A percentile compares a stretch with the other conserved stretches of the same genome.
phyloP scores from a whole-genome alignment of 2,888 invertebrate species.

The Uloborus plumipes region DNA sequence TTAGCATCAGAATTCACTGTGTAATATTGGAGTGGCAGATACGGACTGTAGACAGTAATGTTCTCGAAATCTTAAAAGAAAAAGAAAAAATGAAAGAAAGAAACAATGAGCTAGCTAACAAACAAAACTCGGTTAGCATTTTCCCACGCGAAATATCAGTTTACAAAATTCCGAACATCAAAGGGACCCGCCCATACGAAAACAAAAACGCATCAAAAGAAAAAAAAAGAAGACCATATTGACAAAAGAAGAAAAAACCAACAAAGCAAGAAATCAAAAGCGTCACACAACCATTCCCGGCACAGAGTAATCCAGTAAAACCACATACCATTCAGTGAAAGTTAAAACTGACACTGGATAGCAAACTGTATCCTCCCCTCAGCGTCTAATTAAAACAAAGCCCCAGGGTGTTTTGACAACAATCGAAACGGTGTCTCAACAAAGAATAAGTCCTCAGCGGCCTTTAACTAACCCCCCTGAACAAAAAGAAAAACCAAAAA shows the following conservation, averaged over 20 bases:
- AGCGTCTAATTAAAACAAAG: slow-evolving; percentile 55
- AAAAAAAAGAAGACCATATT: neutral
- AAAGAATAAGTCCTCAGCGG: slow-evolving; percentile 32
- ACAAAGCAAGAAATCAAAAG: slow-evolving; percentile 7
- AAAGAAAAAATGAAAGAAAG: too few species aligned
- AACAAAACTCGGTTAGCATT: neutral
- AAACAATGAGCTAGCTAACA: too few species aligned
- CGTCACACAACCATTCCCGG: slow-evolving; percentile 17
- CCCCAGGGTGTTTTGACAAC: slow-evolving; percentile 56
- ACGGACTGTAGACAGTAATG: too few species aligned
- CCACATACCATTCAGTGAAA: slow-evolving; percentile 51
- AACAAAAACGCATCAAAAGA: slow-evolving; percentile 16
- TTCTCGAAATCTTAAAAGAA: too few species aligned
- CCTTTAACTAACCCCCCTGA: slow-evolving; percentile 7
- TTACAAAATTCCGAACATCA: slow-evolving; percentile 22
- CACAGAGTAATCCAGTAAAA: slow-evolving; percentile 24
- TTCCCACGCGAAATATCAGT: slow-evolving; percentile 24
- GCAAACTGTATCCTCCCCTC: slow-evolving; percentile 36
- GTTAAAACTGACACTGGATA: slow-evolving; percentile 49
- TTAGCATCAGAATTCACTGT: too few species aligned
- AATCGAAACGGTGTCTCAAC: slow-evolving; percentile 48
- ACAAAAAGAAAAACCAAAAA: slow-evolving; percentile 8
- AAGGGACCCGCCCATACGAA: slow-evolving; percentile 14
- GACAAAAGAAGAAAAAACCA: neutral
- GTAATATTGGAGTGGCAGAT: too few species aligned